Base-by-base conservation (phyloP, 2,888 invertebrate species). In the Cybosia mesomella region DNA sequence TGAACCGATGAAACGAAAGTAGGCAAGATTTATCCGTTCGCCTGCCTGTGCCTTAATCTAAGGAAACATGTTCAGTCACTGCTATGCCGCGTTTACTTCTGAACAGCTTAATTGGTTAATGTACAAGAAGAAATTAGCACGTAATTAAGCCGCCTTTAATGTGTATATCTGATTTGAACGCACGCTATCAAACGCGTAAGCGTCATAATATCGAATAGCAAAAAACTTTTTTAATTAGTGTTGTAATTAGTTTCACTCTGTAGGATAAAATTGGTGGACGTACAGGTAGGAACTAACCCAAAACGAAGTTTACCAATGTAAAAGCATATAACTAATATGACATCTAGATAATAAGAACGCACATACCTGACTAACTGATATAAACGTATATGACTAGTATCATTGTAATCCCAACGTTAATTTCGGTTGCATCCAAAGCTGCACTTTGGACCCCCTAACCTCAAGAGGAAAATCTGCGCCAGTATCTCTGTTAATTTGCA, bases 1-100 rank as follows among this genome's bases (percentile, higher is more conserved):
- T 86, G 78, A 85, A 74, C 81, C 80, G 77, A 83, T 77, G 83
- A 85, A 87, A 89, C 83, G 83, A 87, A 86, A 89, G 83, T 83
- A 75, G 68, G 61, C 67, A 71, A 77, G 73, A 71, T 65, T 68
- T 73, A 70, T 68, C 75, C 72, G 60, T 71, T 73, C 59, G 72
- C 71, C 65, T 74, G 68, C 76, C 75, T 58, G 58, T 58, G 32
- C 15, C 10, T 55, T 22, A 22, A 54, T 54, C 3, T 15, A 43
- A 43, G 13, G 43, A 15, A 55, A 22, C 5, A 15, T 24, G 22
- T 55, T 55, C 15, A 55, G 15, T 28, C 24, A 28, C 8, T 55
- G 49, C 18, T 49, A n/a, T n/a, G 15, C n/a, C 49, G 9, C 9
- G 9, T 49, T 49, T 15, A 8, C 7, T 43, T 10, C 34, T 43